phyloP scores from a whole-genome alignment of 2,797 vertebrate species.

The Avahi laniger region DNA sequence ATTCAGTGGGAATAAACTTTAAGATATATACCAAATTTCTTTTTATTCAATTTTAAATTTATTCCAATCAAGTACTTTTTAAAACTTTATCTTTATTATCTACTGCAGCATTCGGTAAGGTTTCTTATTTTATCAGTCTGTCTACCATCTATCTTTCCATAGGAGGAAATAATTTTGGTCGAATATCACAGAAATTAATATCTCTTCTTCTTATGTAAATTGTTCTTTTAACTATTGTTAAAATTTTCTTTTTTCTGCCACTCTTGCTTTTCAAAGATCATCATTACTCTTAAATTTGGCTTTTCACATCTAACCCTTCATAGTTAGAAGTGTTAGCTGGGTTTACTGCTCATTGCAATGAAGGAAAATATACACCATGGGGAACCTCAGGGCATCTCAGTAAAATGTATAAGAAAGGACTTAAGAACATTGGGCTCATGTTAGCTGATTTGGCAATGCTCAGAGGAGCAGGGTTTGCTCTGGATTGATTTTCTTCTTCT shows the following conservation, averaged over 20 bases:
- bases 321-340: neutral
- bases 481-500: neutral
- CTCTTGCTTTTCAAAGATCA: neutral
- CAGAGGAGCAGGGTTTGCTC: neutral
- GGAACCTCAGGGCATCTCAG: neutral
- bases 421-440: neutral
- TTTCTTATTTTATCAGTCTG: neutral
- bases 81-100: neutral
- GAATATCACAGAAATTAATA: neutral
- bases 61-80: neutral
- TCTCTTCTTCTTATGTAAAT: neutral
- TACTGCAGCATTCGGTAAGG: neutral
- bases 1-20: neutral
- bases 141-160: neutral
- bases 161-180: neutral
- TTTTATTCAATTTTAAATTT: constrained; percentile 3
- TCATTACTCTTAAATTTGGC: neutral
- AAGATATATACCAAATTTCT: neutral
- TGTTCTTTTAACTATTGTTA: neutral
- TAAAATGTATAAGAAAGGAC: neutral
- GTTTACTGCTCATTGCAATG: neutral
- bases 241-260: neutral
- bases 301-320: neutral
- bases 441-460: neutral
- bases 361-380: neutral